Evolutionary conservation across 2,888 invertebrate genomes (phyloP), one percentile per base, ranked within the genome.

Genomic region (Reticulitermes lucifugus): DNA sequence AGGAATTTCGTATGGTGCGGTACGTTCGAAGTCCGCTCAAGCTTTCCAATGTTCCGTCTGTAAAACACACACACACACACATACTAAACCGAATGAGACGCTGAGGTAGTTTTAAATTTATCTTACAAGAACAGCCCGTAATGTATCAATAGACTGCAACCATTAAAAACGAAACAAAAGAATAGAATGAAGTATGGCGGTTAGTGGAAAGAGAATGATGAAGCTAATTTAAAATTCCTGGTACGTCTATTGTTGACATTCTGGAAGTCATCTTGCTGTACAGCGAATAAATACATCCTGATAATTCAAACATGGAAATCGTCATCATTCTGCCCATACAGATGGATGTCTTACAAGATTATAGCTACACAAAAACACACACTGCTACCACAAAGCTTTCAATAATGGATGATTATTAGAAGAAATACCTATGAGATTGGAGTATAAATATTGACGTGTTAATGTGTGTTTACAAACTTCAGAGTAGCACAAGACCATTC

Each of bases 241-340:
- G 73, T 41, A 73, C 21, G 41, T 29, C 35, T 73, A 73, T 73
- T 73, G 73, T 73, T 73, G 41, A 73, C 41, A 73, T 73, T 35
- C 35, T 73, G 73, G 73, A 73, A 73, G 73, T 73, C 73, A 73
- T 73, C 35, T 65, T 65, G n/a, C 65, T n/a, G n/a, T 65, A 65
- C 65, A 65, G n/a, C 65, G 65, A n/a, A 25, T 65, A 25, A 25
- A 65, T 65, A 65, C 65, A 25, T n/a, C 14, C 65, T 65, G 65
- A 65, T 65, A 65, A 65, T 65, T 65, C 25, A n/a, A 65, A 65
- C 65, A 65, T 65, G 25, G 25, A 65, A 65, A 65, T 65, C 65
- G 65, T 65, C 65, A 65, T 65, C 65, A 25, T 25, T 6, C 25
- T n/a, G 65, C n/a, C 65, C n/a, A 25, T 65, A 25, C n/a, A 65